phyloP scores from a whole-genome alignment of 2,888 invertebrate species.

The Cephus pygmeus region DNA sequence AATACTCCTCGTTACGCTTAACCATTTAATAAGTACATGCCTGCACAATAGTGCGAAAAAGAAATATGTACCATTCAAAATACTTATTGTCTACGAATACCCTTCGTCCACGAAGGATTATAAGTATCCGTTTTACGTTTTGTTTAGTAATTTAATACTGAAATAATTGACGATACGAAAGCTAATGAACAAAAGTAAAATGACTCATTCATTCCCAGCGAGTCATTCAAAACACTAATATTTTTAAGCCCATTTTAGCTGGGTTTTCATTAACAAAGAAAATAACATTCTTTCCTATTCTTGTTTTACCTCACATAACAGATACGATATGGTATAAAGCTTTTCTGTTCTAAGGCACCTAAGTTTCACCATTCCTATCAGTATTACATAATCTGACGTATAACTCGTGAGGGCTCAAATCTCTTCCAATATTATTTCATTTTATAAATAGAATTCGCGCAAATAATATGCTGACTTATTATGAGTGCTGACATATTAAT shows the following conservation, averaged over 20 bases:
- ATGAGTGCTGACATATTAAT: conserved; percentile 12
- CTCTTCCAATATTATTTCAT: conserved; percentile 7
- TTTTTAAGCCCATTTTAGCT: not conserved
- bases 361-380: not conserved
- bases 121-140: conserved; percentile 7
- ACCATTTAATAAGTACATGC: conserved; percentile 15
- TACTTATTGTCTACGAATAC: conserved; percentile 10
- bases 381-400: not conserved
- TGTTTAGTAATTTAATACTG: conserved; percentile 33
- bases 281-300: not conserved
- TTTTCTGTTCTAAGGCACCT: not conserved
- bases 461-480: conserved; percentile 9
- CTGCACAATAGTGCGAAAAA: not conserved
- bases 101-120: conserved; percentile 20
- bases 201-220: not conserved
- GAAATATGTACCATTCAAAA: not conserved
- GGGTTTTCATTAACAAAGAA: not conserved
- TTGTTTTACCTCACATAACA: not conserved
- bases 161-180: conserved; percentile 20
- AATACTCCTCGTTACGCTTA: conserved; percentile 7
- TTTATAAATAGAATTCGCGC: conserved; percentile 4
- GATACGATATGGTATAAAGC: not conserved
- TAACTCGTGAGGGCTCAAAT: not conserved
- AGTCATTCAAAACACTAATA: not conserved
- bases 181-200: conserved; percentile 13